A percentile compares a stretch with the other conserved stretches of the same genome.
Evolutionary conservation across 2,113 vertebrate genomes (phyloP).

Genomic region (Scortum barcoo): DNA sequence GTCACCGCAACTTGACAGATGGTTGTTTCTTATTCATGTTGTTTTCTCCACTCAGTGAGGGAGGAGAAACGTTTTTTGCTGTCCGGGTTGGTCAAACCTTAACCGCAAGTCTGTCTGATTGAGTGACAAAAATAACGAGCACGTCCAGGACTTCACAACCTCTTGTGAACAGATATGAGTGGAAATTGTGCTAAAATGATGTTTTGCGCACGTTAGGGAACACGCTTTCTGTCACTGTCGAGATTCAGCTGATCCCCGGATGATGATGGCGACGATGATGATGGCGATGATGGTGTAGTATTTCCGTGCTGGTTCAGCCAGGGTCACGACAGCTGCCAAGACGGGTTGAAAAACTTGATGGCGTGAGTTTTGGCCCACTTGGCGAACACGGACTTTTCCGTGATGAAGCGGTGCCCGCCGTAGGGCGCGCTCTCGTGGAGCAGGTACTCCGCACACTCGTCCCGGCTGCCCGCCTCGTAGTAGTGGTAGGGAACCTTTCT

Average conservation of each 20-base stretch:
- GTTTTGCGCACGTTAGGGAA: conserved; percentile 9
- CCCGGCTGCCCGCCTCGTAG: conserved; percentile 92
- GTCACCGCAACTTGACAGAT: conserved; percentile 28
- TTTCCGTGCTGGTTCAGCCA: conserved; percentile 19
- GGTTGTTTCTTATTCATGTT: conserved; percentile 22
- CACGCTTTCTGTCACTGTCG: conserved; percentile 6
- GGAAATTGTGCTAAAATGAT: conserved; percentile 14
- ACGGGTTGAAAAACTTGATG: conserved; percentile 95
- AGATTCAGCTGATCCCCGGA: conserved; percentile 7
- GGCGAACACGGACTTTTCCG: conserved; percentile 95
- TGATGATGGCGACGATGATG: background rate
- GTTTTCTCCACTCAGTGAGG: conserved; percentile 17
- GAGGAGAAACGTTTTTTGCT: conserved; percentile 23
- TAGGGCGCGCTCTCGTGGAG: conserved; percentile 96
- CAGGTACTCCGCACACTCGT: conserved; percentile 95
- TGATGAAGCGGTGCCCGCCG: conserved; percentile 97
- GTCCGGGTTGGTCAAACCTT: background rate
- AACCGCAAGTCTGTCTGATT: background rate
- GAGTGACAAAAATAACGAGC: background rate
- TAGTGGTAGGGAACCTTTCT: conserved; percentile 97
- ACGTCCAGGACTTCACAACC: conserved; percentile 2
- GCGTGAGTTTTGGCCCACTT: conserved; percentile 94
- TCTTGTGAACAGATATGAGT: background rate
- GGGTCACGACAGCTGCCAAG: conserved; percentile 93
- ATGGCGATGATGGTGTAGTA: background rate